A percentile compares a stretch with the other conserved stretches of the same genome.
phyloP scores from a whole-genome alignment of 1,140 invertebrate genomes.

The Eupristina koningsbergeri region DNA sequence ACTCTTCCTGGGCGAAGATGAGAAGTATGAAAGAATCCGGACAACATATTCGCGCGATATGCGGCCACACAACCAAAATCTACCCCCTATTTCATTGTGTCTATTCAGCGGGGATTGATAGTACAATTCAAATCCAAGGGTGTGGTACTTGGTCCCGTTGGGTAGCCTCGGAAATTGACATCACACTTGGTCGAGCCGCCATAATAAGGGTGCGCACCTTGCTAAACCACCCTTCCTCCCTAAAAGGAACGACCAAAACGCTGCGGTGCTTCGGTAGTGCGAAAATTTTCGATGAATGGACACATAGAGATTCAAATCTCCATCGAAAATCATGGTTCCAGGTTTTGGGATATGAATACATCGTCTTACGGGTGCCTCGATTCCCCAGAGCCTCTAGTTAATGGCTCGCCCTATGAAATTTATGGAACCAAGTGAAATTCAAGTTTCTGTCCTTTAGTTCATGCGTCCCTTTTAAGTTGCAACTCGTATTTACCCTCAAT shows the following conservation, averaged over 20 bases:
- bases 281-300: neutral
- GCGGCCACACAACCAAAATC: neutral
- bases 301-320: neutral
- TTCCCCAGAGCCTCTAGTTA: neutral
- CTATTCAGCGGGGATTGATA: slow-evolving; percentile 41
- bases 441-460: too few species aligned
- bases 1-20: neutral
- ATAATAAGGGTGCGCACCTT: slow-evolving; percentile 53
- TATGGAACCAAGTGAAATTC: neutral
- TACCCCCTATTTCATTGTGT: slow-evolving; percentile 4
- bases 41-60: neutral
- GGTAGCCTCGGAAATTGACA: slow-evolving; percentile 59
- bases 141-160: slow-evolving; percentile 10
- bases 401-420: neutral
- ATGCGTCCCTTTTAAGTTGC: too few species aligned
- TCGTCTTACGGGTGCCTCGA: neutral
- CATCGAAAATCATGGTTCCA: slow-evolving; percentile 36
- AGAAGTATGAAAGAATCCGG: neutral
- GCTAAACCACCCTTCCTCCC: neutral
- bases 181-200: slow-evolving; percentile 54
- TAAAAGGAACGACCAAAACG: neutral
- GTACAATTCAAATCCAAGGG: neutral
- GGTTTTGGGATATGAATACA: slow-evolving; percentile 19
- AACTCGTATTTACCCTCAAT: too few species aligned
- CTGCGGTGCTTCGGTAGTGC: neutral